Conservation (phyloP, 2,888 invertebrate genomes). For the Drosophila mercatorum region DNA sequence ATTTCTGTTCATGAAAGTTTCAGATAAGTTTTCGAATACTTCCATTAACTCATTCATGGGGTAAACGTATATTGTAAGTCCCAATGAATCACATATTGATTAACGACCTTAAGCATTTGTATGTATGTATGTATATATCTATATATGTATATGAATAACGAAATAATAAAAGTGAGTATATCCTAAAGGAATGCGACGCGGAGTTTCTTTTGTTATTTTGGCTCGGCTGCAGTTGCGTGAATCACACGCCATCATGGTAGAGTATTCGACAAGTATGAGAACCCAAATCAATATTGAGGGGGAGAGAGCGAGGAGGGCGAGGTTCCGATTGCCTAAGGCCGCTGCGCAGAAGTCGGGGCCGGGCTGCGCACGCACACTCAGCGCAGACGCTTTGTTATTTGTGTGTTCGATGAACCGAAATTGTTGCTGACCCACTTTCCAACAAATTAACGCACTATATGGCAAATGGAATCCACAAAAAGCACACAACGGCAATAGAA, state of each 20-base stretch:
- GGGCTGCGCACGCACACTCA: constrained; percentile 37
- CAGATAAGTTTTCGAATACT: not conserved
- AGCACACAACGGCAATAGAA: constrained; percentile 55
- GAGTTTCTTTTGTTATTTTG: constrained; percentile 6
- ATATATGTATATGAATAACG: not conserved
- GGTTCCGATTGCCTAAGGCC: constrained; percentile 27
- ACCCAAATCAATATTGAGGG: constrained; percentile 32
- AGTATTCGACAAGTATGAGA: constrained; percentile 38
- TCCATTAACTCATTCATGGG: not conserved
- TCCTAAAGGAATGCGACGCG: constrained; percentile 28
- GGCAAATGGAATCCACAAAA: constrained; percentile 73
- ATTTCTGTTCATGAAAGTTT: too few species aligned
- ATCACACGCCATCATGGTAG: constrained; percentile 37
- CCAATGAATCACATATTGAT: not conserved
- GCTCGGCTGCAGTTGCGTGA: constrained; percentile 32
- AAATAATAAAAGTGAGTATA: constrained; percentile 12
- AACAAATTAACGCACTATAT: constrained; percentile 73
- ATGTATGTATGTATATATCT: not conserved
- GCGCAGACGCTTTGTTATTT: constrained; percentile 57
- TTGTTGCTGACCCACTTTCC: constrained; percentile 73
- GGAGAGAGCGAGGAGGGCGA: not conserved
- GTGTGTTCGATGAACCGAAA: constrained; percentile 80
- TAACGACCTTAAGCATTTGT: not conserved
- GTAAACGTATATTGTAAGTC: not conserved
- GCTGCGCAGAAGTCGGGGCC: constrained; percentile 19